These are phyloP conservation scores for Drosophila orena DNA, from an alignment of 1,140 invertebrate species.

Conservation along the genomic window DNA sequence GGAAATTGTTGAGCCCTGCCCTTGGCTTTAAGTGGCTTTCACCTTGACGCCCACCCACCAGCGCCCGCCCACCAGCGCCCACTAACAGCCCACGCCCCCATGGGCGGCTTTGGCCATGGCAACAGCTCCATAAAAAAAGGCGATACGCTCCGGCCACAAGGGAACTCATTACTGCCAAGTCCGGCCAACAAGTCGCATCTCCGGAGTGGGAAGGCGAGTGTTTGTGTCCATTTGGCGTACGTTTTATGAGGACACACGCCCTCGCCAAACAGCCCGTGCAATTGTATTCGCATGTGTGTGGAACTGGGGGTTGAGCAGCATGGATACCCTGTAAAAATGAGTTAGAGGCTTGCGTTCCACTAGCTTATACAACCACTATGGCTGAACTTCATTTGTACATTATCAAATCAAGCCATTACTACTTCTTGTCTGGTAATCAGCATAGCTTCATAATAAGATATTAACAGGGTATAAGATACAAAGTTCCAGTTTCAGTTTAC, in stretches of 20 bases:
- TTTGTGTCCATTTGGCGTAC: slow-evolving; percentile 47
- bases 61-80: not conserved
- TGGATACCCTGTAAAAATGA: not conserved
- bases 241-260: slow-evolving; percentile 47
- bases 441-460: too few relatives aligned
- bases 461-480: too few relatives aligned
- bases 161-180: slow-evolving; percentile 63
- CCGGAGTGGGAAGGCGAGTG: slow-evolving; percentile 6
- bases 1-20: slow-evolving; percentile 54
- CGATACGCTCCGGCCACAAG: slow-evolving; percentile 44
- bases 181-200: slow-evolving; percentile 53
- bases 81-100: not conserved
- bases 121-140: slow-evolving; percentile 45
- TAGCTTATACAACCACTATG: too few relatives aligned
- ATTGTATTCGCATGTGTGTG: slow-evolving; percentile 24
- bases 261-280: not conserved
- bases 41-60: slow-evolving; percentile 31
- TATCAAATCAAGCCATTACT: too few relatives aligned
- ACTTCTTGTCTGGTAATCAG: too few relatives aligned
- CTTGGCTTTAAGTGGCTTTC: slow-evolving; percentile 64
- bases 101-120: not conserved
- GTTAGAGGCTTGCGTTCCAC: too few relatives aligned
- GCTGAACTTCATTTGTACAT: too few relatives aligned
- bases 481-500: too few relatives aligned
- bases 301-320: too few relatives aligned